Conservation (phyloP, 35 echinoderm and acorn worm genomes). For the Heliocidaris erythrogramma region DNA sequence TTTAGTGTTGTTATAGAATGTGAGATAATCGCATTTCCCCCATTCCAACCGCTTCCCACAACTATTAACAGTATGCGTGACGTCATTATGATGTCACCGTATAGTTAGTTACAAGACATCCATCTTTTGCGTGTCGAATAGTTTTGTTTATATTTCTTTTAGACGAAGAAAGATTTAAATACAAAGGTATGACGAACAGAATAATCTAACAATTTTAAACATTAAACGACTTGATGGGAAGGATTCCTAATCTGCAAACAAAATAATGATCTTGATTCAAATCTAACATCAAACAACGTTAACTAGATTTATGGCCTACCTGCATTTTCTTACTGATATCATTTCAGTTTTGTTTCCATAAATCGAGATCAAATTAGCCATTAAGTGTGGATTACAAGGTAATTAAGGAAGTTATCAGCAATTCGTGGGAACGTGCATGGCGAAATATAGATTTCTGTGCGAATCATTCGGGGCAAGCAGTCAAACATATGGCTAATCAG, state of each 20-base stretch:
- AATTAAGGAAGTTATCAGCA: slow-evolving; percentile 38
- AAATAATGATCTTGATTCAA: not conserved
- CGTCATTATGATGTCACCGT: not conserved
- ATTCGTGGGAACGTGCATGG: not conserved
- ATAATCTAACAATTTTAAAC: not conserved
- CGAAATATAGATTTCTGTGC: not conserved
- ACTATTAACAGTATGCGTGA: not conserved
- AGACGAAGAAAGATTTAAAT: not conserved
- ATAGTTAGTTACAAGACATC: not conserved
- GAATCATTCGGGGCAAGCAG: not conserved
- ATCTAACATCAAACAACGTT: not conserved
- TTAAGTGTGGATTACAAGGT: slow-evolving; percentile 15
- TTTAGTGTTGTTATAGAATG: not conserved
- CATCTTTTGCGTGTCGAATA: not conserved
- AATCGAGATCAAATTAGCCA: not conserved
- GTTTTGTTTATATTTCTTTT: not conserved
- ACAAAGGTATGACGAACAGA: not conserved
- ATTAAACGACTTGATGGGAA: not conserved
- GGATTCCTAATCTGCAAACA: not conserved
- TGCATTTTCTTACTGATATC: not conserved
- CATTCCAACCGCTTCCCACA: not conserved
- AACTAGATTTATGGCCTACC: slow-evolving; percentile 34
- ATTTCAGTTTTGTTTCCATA: slow-evolving; percentile 8
- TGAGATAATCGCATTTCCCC: slow-evolving; percentile 3
- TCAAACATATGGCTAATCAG: not conserved